These are phyloP conservation scores for Alethe diademata DNA, from an alignment of 2,113 vertebrate genomes.

Conservation along the genomic window DNA sequence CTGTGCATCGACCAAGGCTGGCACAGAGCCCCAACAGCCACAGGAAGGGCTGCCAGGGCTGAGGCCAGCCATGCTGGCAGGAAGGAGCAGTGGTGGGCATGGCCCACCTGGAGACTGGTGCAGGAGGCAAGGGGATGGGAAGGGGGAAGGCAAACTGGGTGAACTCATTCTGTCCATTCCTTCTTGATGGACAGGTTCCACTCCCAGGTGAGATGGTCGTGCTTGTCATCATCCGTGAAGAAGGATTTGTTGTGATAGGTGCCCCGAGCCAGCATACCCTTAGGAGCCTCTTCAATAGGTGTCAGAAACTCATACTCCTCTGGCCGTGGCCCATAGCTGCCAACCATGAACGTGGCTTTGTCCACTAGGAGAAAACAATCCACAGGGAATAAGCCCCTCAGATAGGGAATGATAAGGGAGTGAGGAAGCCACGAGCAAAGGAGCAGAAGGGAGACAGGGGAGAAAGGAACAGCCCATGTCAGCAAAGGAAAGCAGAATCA, in stretches of 20 bases:
- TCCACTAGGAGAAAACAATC: slow-evolving; percentile 72
- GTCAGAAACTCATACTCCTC: slow-evolving; percentile 83
- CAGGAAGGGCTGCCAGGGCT: not conserved
- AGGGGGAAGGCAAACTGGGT: slow-evolving; percentile 3
- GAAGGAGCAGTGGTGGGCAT: not conserved
- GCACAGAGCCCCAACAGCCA: not conserved
- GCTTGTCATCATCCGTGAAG: slow-evolving; percentile 84
- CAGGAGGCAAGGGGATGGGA: not conserved
- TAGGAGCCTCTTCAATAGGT: slow-evolving; percentile 78
- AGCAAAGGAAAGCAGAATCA: not conserved
- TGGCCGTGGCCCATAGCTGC: slow-evolving; percentile 81
- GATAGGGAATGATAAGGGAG: not conserved
- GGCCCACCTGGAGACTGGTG: slow-evolving; percentile 55
- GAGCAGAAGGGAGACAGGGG: not conserved
- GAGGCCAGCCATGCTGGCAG: not conserved
- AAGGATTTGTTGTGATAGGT: slow-evolving; percentile 82
- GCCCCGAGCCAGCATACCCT: slow-evolving; percentile 79
- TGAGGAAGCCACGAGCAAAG: not conserved
- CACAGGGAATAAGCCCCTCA: not conserved
- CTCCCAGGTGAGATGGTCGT: slow-evolving; percentile 83
- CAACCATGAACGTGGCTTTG: slow-evolving; percentile 83
- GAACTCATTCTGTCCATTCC: slow-evolving; percentile 79
- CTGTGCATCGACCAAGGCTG: not conserved
- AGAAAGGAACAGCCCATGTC: not conserved
- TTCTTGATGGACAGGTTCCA: slow-evolving; percentile 86